Base-by-base conservation (phyloP, 2,888 invertebrate genomes). In the Clusia tigrina region DNA sequence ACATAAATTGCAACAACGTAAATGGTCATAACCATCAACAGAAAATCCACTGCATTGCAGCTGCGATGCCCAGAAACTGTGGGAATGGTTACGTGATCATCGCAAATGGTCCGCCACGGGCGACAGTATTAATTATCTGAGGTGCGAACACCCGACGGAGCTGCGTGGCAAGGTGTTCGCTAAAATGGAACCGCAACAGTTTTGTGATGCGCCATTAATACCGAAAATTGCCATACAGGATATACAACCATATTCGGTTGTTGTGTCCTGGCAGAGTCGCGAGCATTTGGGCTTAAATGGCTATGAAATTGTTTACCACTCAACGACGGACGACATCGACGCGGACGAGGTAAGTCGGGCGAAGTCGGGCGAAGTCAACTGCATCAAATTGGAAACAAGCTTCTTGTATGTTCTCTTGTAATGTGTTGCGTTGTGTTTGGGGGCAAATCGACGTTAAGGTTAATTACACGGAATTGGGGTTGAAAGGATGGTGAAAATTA, bases 51-150 rank as follows among this genome's bases (percentile, higher is more conserved):
- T 96, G 73, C 90, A 91, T 68, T 96, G 96, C 84, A 92, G 90
- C 78, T 96, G 96, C 82, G 93, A 95, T 81, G 90, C 94, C 64
- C 92, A 94, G 84, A 93, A 94, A 81, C 87, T 95, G 54, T 95
- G 96, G 93, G 92, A 91, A 85, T 96, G 95, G 96, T 87, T 96
- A 80, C 88, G 93, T 78, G 92, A 94, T 81, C 93, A 96, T 85
- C 89, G 90, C 77, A 94, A 94, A 85, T 84, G 84, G 84, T 81
- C 79, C 51, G 76, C 72, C 22, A 51, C 72, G 46, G 75, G 76
- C 64, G 81, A 83, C 77, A 78, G 76, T 77, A 73, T 78, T 75
- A 79, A 83, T 72, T 88, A 88, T 74, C 86, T 94, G 72, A 88
- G 90, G 69, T 95, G 95, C 83, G 92, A 93, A 81, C 90, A 92